A percentile compares a stretch with the other conserved stretches of the same genome.
Evolutionary conservation across 2,888 invertebrate species (phyloP).

Genomic region (Harpalus rubripes): DNA sequence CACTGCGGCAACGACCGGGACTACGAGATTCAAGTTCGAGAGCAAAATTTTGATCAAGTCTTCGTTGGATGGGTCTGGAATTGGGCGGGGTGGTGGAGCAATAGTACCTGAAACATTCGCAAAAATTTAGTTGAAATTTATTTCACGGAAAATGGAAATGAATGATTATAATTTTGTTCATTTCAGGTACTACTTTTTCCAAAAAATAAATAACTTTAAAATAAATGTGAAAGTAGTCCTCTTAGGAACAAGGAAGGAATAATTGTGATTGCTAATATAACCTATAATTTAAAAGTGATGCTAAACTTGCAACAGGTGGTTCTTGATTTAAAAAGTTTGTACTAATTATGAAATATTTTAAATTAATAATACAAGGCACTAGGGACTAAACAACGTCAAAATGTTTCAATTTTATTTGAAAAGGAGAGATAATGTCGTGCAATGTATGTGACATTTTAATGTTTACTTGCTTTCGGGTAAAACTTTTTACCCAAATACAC

Average conservation of each 20-base stretch:
- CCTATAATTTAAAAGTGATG: too few relatives aligned
- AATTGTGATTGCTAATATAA: too few relatives aligned
- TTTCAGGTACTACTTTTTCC: constrained; percentile 60
- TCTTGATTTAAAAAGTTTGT: too few relatives aligned
- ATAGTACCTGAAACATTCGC: constrained; percentile 93
- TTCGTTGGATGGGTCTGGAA: constrained; percentile 87
- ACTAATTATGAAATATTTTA: too few relatives aligned
- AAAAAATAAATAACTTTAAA: neutral
- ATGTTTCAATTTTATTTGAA: too few relatives aligned
- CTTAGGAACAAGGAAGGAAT: neutral
- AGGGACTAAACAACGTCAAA: too few relatives aligned
- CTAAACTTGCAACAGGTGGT: too few relatives aligned
- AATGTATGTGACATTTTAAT: too few relatives aligned
- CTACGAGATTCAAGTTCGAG: constrained; percentile 94
- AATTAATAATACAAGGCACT: too few relatives aligned
- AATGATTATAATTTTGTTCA: constrained; percentile 3
- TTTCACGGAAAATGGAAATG: constrained; percentile 7
- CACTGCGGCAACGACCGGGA: constrained; percentile 94
- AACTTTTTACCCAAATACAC: too few relatives aligned
- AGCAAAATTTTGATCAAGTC: constrained; percentile 93
- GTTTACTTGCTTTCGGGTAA: too few relatives aligned
- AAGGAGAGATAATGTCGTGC: too few relatives aligned
- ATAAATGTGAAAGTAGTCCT: constrained; percentile 5
- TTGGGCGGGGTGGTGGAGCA: constrained; percentile 94
- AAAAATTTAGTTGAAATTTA: constrained; percentile 68